Conservation (phyloP, 2,113 vertebrate genomes). For the Coturnix japonica region DNA sequence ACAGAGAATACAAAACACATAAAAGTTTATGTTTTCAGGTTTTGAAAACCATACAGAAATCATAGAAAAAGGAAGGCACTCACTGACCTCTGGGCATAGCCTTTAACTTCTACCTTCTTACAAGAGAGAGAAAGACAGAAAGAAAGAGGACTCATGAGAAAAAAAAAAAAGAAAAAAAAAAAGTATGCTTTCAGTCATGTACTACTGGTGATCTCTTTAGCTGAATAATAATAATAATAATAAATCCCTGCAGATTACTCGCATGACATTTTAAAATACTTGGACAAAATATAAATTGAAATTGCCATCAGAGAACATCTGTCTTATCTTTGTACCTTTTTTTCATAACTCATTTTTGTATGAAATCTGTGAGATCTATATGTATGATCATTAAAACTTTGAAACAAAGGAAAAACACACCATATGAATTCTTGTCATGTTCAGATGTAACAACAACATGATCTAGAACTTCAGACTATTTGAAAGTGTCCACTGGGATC, state of each 20-base stretch:
- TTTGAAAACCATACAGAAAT: neutral
- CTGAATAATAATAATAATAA: neutral
- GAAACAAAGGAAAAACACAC: neutral
- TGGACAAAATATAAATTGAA: neutral
- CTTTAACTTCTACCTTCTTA: neutral
- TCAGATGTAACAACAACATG: neutral
- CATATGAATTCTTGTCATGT: neutral
- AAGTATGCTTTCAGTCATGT: neutral
- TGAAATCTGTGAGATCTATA: neutral
- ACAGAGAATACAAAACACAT: neutral
- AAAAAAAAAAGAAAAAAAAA: neutral
- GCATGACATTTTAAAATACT: neutral
- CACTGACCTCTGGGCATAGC: neutral
- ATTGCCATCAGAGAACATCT: neutral
- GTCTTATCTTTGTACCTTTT: neutral
- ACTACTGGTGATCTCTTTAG: neutral
- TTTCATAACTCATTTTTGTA: neutral
- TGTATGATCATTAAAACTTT: neutral
- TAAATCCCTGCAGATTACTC: neutral
- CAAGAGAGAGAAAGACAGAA: neutral
- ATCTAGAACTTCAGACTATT: neutral
- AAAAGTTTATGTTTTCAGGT: neutral
- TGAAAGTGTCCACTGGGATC: neutral
- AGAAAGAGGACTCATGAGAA: accelerated
- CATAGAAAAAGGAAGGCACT: neutral